Percentiles rank a stretch among this genome's conserved stretches.
phyloP scores from a whole-genome alignment of 2,113 vertebrate species.

The Galeopterus variegatus region DNA sequence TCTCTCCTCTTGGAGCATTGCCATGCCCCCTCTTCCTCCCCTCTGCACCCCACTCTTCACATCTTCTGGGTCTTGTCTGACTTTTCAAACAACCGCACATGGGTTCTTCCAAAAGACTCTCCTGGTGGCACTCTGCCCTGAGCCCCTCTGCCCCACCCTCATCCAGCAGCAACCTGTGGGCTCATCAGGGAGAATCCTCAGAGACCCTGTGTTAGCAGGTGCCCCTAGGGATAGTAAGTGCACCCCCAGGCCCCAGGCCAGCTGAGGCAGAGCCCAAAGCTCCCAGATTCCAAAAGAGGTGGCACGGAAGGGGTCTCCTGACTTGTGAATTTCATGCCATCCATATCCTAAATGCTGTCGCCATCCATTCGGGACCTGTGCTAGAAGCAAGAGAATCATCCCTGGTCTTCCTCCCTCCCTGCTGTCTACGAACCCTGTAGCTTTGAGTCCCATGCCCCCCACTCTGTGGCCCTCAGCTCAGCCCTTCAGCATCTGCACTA shows the following conservation, averaged over 20 bases:
- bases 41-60: too few species aligned
- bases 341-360: not conserved
- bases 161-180: not conserved
- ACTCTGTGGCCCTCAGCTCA: not conserved
- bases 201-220: not conserved
- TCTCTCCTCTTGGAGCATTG: rapidly evolving
- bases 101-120: not conserved
- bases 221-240: not conserved
- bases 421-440: not conserved
- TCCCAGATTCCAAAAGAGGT: constrained; percentile 1
- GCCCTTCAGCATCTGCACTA: not conserved
- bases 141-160: not conserved
- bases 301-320: constrained; percentile 50
- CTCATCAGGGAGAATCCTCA: not conserved
- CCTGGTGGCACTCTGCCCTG: not conserved
- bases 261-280: not conserved
- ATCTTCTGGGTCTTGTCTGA: not conserved
- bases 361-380: not conserved
- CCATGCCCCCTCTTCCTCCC: not conserved
- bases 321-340: not conserved
- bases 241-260: not conserved
- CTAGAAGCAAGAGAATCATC: rapidly evolving
- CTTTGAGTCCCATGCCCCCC: not conserved
- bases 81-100: rapidly evolving
- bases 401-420: not conserved